Conservation (phyloP, 2,113 vertebrate genomes). For the Cryptoleucopteryx plumbea region DNA sequence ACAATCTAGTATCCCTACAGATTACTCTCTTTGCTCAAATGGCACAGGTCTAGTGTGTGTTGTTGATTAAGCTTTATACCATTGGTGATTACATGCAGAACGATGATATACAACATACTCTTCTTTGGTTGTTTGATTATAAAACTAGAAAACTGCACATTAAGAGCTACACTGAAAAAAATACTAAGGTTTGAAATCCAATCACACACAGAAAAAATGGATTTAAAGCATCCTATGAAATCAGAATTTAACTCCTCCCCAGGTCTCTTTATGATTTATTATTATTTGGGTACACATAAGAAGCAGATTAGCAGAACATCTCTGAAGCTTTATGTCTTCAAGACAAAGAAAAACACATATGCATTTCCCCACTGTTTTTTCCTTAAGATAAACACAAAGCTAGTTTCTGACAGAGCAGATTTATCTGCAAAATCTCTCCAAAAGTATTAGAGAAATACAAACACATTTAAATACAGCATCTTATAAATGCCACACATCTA, state of each 20-base stretch:
- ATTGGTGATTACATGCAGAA: neutral
- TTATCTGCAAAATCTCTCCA: neutral
- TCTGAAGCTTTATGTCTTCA: neutral
- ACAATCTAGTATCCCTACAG: neutral
- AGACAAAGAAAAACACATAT: neutral
- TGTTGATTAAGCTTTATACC: neutral
- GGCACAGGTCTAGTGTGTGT: neutral
- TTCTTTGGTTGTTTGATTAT: neutral
- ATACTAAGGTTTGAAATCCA: neutral
- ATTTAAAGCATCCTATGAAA: neutral
- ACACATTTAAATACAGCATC: neutral
- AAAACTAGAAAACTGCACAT: neutral
- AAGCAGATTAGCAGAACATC: neutral
- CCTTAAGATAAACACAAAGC: neutral
- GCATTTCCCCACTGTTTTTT: neutral
- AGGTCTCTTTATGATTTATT: neutral
- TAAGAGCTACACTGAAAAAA: neutral
- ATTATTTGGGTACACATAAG: neutral
- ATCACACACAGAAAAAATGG: neutral
- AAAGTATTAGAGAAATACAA: neutral
- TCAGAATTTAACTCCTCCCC: neutral
- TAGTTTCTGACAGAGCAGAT: neutral
- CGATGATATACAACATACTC: neutral
- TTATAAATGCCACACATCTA: neutral
- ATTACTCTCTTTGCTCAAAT: neutral